Base-by-base conservation (phyloP, 2,888 invertebrate genomes). In the Drosophila pseudotakahashii region DNA sequence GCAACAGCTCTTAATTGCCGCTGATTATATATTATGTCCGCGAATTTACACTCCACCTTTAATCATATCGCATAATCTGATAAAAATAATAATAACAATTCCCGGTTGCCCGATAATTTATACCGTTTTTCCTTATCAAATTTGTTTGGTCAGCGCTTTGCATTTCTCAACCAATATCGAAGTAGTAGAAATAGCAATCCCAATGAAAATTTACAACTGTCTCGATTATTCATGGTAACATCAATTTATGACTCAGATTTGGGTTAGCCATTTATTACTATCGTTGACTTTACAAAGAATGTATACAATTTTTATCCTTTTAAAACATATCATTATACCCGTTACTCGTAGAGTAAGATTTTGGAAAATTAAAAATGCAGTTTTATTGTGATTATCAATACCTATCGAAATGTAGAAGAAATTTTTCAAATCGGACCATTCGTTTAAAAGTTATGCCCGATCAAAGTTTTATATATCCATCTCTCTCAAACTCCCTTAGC, bases 101-200 rank as follows among this genome's bases (percentile, higher is more conserved):
- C 52, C 54, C 78, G 54, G 72, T 81, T 70, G 81, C 57, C 16
- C 72, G 78, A 83, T 78, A 72, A 75, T 60, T 55, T 54, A 68
- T 66, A 63, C 67, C 54, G 34, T 32, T 68, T 32, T 41, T 48
- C 11, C 63, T 81, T 83, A 75, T 81, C 81, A 64, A 10, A 11
- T 57, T 54, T 42, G 39, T 45, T 48, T 83, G 78, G 75, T 64
- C 37, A 64, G 41, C 47, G 47, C 7, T 16, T 30, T n/a, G 30
- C 34, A 11, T 48, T 34, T 11, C 39, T 48, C 6, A 32, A 11
- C n/a, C 4, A 34, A 45, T 45, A 44, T 32, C 64, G 37, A 32
- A 37, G 32, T 66, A 66, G 10, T 26, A 7, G 11, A 16, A 51
- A 34, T 13, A 32, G 41, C 41, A 7, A 11, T 16, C 13, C 19